Evolutionary conservation across 2,113 vertebrate species (phyloP), one percentile per base, ranked within the genome.

Genomic region (Bostrychus sinensis): DNA sequence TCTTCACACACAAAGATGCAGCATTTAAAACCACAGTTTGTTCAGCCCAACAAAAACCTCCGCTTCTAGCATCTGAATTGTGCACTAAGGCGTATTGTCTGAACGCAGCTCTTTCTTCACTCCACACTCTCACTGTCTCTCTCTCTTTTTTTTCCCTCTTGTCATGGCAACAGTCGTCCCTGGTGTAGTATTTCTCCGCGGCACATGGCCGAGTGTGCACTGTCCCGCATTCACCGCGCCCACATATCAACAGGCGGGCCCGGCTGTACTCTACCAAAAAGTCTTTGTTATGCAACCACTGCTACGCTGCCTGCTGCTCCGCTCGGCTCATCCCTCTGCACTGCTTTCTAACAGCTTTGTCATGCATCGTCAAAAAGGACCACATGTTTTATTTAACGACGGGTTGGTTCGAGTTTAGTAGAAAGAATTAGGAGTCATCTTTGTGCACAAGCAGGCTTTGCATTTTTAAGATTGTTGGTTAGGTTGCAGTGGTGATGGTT

Each of bases 201-300:
- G 81, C 85, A 68, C 79, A 59, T 69, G 58, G 69, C n/a, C 71
- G 66, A 69, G 79, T 82, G 84, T 69, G 72, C 83, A 85, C 84
- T 88, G 87, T 90, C 84, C 86, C 68, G 22, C 82, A 82, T 79
- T 87, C 83, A 81, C 85, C 81, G 60, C 89, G 83, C 89, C 87
- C 89, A 90, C 89, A 85, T 87, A 88, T 87, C 85, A 89, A 86
- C 89, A 88, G 80, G 87, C 89, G 77, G 83, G 67, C 85, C n/a
- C 57, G 65, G 83, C 84, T 86, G 85, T 78, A 74, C 71, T 81
- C 74, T 70, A 74, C 82, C 72, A 80, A 81, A 67, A 81, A 87
- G 71, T 89, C 79, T 83, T 88, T 87, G 83, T 90, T 90, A 90
- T 85, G 88, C 85, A 90, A 90, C 83, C 83, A 82, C 68, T 76